Evolutionary conservation across 35 echinoderm and acorn worm genomes (phyloP).

Genomic region (Chiridota heheva): DNA sequence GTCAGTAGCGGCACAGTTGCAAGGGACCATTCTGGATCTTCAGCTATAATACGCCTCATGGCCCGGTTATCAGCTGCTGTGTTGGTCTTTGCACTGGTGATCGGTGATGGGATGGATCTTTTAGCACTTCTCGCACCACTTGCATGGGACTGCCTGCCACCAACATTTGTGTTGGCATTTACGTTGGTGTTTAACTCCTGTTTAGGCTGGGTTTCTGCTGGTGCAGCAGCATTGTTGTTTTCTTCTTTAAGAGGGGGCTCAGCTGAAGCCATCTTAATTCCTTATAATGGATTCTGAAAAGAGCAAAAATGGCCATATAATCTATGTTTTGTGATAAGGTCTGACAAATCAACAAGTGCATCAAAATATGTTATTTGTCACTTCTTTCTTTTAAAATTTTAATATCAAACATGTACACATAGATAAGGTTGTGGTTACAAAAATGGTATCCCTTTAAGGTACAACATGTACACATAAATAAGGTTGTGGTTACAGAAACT

Average conservation of each 20-base stretch:
- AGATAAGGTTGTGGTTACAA: background rate
- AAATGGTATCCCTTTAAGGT: background rate
- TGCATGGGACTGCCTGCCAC: conserved; percentile 34
- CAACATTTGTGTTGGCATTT: conserved; percentile 31
- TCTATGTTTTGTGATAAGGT: background rate
- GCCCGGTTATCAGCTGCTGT: conserved; percentile 84
- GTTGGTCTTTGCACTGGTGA: conserved; percentile 89
- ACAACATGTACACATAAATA: background rate
- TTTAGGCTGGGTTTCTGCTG: conserved; percentile 10
- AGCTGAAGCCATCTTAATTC: conserved; percentile 6
- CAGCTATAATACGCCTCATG: conserved; percentile 95
- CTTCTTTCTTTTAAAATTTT: background rate
- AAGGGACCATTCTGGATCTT: conserved; percentile 97
- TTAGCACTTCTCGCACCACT: conserved; percentile 58
- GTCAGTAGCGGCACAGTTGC: conserved; percentile 93
- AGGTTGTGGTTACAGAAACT: background rate
- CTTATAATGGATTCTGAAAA: background rate
- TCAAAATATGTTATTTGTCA: background rate
- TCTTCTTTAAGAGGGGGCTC: conserved; percentile 69
- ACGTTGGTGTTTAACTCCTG: conserved; percentile 59
- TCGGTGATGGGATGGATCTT: conserved; percentile 76
- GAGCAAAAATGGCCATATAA: background rate
- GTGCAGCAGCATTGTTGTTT: conserved; percentile 44
- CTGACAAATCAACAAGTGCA: background rate
- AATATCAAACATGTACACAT: background rate